Percentiles rank a stretch among this genome's conserved stretches.
These are phyloP conservation scores for Tamias sibiricus DNA, from an alignment of 2,113 vertebrate genomes.

Conservation along the genomic window DNA sequence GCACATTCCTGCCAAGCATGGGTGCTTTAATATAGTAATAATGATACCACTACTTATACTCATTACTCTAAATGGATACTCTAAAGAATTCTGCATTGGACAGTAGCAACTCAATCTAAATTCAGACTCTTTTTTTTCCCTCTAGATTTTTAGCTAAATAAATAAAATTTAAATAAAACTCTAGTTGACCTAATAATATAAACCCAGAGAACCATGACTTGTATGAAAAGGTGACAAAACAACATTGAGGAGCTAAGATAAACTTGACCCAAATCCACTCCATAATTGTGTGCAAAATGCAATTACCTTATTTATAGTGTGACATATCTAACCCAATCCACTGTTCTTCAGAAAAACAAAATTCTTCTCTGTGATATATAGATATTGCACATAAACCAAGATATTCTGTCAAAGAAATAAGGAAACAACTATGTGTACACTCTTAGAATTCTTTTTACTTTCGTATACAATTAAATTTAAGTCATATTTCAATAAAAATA, in stretches of 20 bases:
- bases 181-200: slow-evolving; percentile 3
- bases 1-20: slow-evolving; percentile 4
- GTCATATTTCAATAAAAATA: neutral
- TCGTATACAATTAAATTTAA: slow-evolving; percentile 55
- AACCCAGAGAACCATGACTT: neutral
- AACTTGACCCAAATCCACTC: neutral
- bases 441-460: neutral
- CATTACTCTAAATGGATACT: slow-evolving; percentile 27
- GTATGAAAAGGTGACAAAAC: neutral
- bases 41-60: slow-evolving; percentile 41
- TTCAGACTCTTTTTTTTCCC: neutral
- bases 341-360: slow-evolving; percentile 44
- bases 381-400: neutral
- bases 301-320: neutral
- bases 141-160: neutral
- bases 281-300: slow-evolving; percentile 18
- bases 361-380: neutral
- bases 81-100: neutral
- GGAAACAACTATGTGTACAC: neutral
- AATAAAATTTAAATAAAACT: slow-evolving; percentile 25
- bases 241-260: neutral
- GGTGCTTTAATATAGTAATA: slow-evolving; percentile 61
- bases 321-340: neutral
- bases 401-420: slow-evolving; percentile 26
- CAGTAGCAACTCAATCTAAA: slow-evolving; percentile 48